phyloP scores from a whole-genome alignment of 2,113 vertebrate genomes.

The Dromiciops gliroides region DNA sequence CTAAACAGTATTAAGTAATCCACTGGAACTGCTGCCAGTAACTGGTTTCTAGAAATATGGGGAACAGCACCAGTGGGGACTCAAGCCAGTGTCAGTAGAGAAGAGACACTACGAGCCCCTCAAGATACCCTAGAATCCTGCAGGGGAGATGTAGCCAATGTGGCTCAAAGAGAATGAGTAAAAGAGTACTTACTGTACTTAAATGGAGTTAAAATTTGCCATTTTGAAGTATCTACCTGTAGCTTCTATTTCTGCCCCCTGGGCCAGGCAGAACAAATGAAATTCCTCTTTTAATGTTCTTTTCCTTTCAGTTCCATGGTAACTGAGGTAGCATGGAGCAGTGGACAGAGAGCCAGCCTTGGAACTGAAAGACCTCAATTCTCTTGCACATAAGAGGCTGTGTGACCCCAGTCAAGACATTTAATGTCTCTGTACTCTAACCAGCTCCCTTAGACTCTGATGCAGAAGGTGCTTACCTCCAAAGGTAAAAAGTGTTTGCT shows the following conservation, averaged over 20 bases:
- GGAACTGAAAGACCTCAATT: background rate
- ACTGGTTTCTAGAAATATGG: too few relatives aligned
- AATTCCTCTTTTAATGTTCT: too few relatives aligned
- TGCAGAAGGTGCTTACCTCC: background rate
- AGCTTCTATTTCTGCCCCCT: too few relatives aligned
- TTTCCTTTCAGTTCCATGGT: background rate
- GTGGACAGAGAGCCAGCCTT: background rate
- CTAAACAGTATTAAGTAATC: too few relatives aligned
- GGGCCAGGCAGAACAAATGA: too few relatives aligned
- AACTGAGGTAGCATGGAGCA: background rate
- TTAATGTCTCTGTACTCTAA: background rate
- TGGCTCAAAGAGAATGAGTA: background rate
- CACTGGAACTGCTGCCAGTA: too few relatives aligned
- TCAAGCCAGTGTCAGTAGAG: background rate
- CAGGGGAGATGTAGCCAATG: background rate
- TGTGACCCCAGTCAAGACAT: background rate
- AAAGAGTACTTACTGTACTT: background rate
- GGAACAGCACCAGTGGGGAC: background rate
- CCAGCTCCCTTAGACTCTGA: background rate
- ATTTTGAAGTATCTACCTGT: background rate
- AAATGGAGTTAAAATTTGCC: background rate
- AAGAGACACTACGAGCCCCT: too few relatives aligned
- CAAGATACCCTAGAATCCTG: background rate
- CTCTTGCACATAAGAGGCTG: too few relatives aligned
- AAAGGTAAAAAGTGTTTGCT: too few relatives aligned